A percentile compares a stretch with the other conserved stretches of the same genome.
phyloP scores from a whole-genome alignment of 2,113 vertebrate species.

The Cisticola juncidis region DNA sequence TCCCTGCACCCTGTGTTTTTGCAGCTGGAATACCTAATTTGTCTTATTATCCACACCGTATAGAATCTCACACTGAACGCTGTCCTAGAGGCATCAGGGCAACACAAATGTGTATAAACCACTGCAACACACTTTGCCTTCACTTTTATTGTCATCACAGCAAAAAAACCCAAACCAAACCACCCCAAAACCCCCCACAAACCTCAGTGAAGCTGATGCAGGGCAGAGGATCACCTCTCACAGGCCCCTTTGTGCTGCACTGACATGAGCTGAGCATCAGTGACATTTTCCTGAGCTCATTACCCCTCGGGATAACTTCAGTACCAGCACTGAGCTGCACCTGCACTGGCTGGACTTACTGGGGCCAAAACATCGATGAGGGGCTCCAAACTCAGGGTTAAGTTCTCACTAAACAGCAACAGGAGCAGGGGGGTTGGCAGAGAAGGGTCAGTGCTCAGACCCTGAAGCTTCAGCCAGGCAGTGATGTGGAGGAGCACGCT shows the following conservation, averaged over 20 bases:
- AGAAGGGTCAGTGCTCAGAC: not conserved
- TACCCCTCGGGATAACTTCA: not conserved
- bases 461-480: rapidly evolving
- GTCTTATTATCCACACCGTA: not conserved
- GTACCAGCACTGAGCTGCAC: not conserved
- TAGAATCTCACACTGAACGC: not conserved
- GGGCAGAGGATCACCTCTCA: not conserved
- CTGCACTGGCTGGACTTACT: not conserved
- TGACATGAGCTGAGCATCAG: rapidly evolving
- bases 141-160: rapidly evolving
- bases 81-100: not conserved
- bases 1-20: conserved; percentile 29
- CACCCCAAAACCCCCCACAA: no score
- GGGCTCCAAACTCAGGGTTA: not conserved
- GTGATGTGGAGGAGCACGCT: rapidly evolving
- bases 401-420: not conserved
- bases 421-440: not conserved
- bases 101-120: not conserved
- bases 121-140: not conserved
- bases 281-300: rapidly evolving
- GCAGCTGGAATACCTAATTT: conserved; percentile 48
- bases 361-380: not conserved
- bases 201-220: not conserved
- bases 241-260: not conserved
- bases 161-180: no score